These are phyloP conservation scores for Verasper variegatus DNA, from an alignment of 2,113 vertebrate genomes.

Conservation along the genomic window DNA sequence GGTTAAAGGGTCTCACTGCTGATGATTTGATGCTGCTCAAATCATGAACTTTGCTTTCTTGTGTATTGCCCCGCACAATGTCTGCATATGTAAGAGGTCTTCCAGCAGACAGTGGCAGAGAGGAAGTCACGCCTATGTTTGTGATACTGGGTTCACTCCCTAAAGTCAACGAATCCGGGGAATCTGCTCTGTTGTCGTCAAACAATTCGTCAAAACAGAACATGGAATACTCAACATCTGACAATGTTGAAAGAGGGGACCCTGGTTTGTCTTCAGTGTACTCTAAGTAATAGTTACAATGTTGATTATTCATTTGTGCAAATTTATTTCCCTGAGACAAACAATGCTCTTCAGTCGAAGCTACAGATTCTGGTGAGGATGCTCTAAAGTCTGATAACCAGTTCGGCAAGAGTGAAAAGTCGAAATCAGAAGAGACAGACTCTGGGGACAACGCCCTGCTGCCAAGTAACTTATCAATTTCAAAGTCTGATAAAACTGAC, in stretches of 20 bases:
- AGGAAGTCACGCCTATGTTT: neutral
- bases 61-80: neutral
- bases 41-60: neutral
- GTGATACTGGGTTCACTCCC: too few species aligned
- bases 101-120: neutral
- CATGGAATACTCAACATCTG: conserved; percentile 1
- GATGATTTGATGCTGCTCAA: too few species aligned
- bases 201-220: neutral
- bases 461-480: neutral
- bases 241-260: conserved; percentile 18
- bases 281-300: conserved; percentile 48
- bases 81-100: neutral
- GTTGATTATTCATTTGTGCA: neutral
- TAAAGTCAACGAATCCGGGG: neutral
- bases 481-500: conserved; percentile 1
- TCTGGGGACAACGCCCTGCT: neutral
- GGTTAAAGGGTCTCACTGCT: neutral
- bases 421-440: neutral
- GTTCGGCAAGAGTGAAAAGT: neutral
- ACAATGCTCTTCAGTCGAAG: neutral
- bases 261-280: conserved; percentile 14
- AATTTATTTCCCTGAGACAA: neutral
- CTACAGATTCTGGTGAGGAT: conserved; percentile 9
- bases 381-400: neutral
- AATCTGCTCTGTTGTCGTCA: neutral